Evolutionary conservation across 2,797 vertebrate species (phyloP).

Genomic region (Leuciscus waleckii): DNA sequence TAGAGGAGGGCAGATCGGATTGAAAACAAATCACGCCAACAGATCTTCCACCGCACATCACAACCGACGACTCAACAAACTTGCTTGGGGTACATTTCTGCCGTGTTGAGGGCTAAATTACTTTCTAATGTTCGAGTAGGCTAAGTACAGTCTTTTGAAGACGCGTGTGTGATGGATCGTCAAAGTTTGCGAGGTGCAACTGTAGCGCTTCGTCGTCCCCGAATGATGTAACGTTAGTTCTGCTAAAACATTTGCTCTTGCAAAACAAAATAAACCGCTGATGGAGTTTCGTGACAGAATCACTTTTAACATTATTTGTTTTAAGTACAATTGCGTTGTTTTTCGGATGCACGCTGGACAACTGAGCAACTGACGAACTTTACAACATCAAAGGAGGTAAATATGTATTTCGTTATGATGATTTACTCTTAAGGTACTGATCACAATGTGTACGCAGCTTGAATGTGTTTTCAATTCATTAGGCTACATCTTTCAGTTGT

Average conservation of each 20-base stretch:
- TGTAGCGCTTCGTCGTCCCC: constrained; percentile 66
- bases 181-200: constrained; percentile 71
- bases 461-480: background rate
- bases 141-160: constrained; percentile 21
- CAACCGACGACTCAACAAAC: constrained; percentile 62
- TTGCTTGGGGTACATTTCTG: constrained; percentile 41
- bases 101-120: background rate
- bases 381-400: constrained; percentile 18
- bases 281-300: constrained; percentile 39
- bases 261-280: constrained; percentile 1
- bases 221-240: constrained; percentile 59
- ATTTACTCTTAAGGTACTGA: background rate
- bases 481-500: background rate
- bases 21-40: constrained; percentile 84
- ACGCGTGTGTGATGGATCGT: constrained; percentile 73
- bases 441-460: background rate
- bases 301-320: constrained; percentile 21
- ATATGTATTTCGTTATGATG: constrained; percentile 13
- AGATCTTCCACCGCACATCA: constrained; percentile 73
- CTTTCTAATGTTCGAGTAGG: constrained; percentile 4
- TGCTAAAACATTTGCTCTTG: background rate
- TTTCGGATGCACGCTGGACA: constrained; percentile 30
- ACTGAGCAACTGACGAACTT: constrained; percentile 35
- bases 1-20: constrained; percentile 71
- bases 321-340: background rate